phyloP scores from a whole-genome alignment of 2,888 invertebrate species.

The Napeogenes sylphis region DNA sequence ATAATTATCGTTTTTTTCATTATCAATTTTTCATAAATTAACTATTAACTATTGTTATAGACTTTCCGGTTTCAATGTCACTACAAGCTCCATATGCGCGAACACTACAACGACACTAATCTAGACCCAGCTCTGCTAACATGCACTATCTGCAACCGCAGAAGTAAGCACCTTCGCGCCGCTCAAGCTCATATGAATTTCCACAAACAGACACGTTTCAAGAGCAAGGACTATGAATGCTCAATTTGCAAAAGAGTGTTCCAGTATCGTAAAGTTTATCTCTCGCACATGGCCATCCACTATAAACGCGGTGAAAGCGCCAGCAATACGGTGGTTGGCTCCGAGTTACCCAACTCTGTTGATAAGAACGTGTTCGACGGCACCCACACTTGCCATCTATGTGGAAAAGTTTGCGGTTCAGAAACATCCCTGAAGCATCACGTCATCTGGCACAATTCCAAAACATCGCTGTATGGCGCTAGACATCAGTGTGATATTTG shows the following conservation, averaged over 20 bases:
- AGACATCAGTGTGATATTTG: constrained; percentile 71
- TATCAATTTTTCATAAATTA: background rate
- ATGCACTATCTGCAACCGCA: constrained; percentile 65
- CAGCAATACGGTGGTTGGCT: constrained; percentile 58
- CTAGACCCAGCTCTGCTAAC: constrained; percentile 63
- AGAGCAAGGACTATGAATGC: constrained; percentile 70
- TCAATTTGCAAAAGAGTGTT: constrained; percentile 70
- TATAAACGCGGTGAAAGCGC: constrained; percentile 66
- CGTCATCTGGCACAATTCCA: constrained; percentile 66
- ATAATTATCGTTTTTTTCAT: background rate
- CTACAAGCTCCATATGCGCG: constrained; percentile 68
- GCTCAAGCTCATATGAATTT: constrained; percentile 69
- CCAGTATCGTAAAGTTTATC: constrained; percentile 62
- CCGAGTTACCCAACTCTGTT: constrained; percentile 38
- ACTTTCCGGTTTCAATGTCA: constrained; percentile 66
- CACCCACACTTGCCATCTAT: constrained; percentile 63
- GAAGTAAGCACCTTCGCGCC: constrained; percentile 68
- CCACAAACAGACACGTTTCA: constrained; percentile 71
- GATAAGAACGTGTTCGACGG: constrained; percentile 47
- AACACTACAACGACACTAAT: constrained; percentile 61
- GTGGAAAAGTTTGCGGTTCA: constrained; percentile 67
- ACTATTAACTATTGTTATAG: constrained; percentile 42
- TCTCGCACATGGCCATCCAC: constrained; percentile 71
- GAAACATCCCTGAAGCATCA: constrained; percentile 67
- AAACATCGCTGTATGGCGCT: constrained; percentile 60